These are phyloP conservation scores for Anser brachyrhynchus DNA, from an alignment of 2,113 vertebrate species.

Conservation along the genomic window DNA sequence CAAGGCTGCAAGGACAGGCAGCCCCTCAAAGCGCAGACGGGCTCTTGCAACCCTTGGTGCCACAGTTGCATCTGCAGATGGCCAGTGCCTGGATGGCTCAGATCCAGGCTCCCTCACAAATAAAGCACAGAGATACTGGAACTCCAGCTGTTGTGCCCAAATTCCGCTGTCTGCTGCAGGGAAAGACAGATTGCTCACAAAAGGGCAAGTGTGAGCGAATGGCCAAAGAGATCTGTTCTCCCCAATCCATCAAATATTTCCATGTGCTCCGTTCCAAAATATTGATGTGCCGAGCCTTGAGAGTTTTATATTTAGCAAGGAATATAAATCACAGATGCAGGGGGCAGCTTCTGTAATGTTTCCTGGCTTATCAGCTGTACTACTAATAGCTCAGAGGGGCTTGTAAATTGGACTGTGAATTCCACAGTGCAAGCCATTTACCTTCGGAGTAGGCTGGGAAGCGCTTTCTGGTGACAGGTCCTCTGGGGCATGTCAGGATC, in stretches of 20 bases:
- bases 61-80: not conserved
- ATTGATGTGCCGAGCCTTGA: not conserved
- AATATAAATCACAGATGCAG: slow-evolving; percentile 39
- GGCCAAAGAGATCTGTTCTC: slow-evolving; percentile 15
- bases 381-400: slow-evolving; percentile 27
- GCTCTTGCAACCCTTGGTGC: not conserved
- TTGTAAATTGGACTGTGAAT: not conserved
- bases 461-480: not conserved
- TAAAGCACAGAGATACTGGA: slow-evolving; percentile 7
- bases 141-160: slow-evolving; percentile 56
- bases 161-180: slow-evolving; percentile 35
- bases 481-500: not conserved
- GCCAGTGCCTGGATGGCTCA: not conserved
- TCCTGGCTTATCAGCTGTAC: not conserved
- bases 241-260: slow-evolving; percentile 39
- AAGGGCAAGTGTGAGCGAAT: slow-evolving; percentile 55
- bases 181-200: slow-evolving; percentile 55
- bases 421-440: not conserved
- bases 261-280: slow-evolving; percentile 51
- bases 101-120: not conserved
- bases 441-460: not conserved
- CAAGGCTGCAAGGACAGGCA: fast-evolving
- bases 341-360: slow-evolving; percentile 17
- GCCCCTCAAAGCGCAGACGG: not conserved
- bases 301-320: slow-evolving; percentile 61